Evolutionary conservation across 2,113 vertebrate genomes (phyloP).

Genomic region (Noctilio leporinus): DNA sequence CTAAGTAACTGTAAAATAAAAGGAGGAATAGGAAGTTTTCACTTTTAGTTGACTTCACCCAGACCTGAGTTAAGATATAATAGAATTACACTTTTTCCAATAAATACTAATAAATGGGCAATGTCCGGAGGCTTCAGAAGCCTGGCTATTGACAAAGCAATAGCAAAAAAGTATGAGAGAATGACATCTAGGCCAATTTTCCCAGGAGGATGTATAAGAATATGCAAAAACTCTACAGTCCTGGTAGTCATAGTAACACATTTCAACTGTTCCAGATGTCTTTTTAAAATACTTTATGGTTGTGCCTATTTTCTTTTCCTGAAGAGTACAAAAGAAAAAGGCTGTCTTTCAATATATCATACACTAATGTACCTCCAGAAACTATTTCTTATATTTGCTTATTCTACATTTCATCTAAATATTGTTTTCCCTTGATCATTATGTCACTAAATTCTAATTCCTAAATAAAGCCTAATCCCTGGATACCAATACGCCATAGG

Average conservation of each 20-base stretch:
- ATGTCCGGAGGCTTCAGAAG: not conserved
- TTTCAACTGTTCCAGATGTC: not conserved
- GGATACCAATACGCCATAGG: slow-evolving; percentile 25
- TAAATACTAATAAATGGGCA: not conserved
- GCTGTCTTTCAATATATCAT: slow-evolving; percentile 15
- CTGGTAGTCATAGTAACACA: not conserved
- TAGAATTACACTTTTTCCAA: slow-evolving; percentile 11
- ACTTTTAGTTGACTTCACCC: slow-evolving; percentile 8
- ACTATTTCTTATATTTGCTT: slow-evolving; percentile 14
- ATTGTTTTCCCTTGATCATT: slow-evolving; percentile 11
- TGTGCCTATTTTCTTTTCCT: not conserved
- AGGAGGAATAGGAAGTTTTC: not conserved
- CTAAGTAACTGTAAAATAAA: not conserved
- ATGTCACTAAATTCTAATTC: slow-evolving; percentile 20
- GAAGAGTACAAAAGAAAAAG: slow-evolving; percentile 7
- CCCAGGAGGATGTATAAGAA: not conserved
- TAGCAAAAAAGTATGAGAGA: not conserved
- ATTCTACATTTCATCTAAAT: slow-evolving; percentile 16
- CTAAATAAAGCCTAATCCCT: slow-evolving; percentile 27
- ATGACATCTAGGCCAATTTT: not conserved
- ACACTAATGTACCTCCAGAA: not conserved
- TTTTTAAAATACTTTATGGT: not conserved
- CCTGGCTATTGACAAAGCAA: not conserved
- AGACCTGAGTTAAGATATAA: slow-evolving; percentile 47
- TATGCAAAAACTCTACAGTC: not conserved